A percentile compares a stretch with the other conserved stretches of the same genome.
These are phyloP conservation scores for Daphoenositta chrysoptera DNA, from an alignment of 2,113 vertebrate species.

Conservation along the genomic window DNA sequence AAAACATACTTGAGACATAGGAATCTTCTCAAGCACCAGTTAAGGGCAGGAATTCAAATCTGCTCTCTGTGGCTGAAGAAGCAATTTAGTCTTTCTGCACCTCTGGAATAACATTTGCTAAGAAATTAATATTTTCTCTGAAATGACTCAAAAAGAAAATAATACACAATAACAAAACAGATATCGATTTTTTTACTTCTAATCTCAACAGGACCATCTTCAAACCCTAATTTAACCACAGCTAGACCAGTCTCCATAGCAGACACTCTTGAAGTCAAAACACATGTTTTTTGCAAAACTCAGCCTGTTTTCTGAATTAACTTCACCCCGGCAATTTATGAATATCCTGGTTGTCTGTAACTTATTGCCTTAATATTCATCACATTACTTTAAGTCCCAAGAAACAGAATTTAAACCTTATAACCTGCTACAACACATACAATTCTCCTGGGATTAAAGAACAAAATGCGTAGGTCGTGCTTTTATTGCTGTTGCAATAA, in stretches of 20 bases:
- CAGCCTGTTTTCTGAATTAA: neutral
- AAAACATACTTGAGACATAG: neutral
- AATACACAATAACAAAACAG: neutral
- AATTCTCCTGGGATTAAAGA: neutral
- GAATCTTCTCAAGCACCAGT: neutral
- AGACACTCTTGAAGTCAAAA: neutral
- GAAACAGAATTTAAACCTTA: neutral
- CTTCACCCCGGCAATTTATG: rapidly evolving
- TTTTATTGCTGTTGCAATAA: neutral
- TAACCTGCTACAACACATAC: neutral
- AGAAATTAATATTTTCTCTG: neutral
- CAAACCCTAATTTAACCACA: neutral
- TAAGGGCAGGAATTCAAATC: neutral
- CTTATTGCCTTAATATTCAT: neutral
- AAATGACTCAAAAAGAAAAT: neutral
- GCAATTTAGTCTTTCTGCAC: neutral
- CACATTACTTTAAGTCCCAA: neutral
- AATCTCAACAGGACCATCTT: neutral
- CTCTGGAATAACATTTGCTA: neutral
- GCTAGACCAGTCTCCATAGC: neutral
- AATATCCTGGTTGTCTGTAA: neutral
- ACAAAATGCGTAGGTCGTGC: neutral
- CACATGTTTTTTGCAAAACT: neutral
- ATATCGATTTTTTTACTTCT: neutral
- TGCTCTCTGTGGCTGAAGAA: neutral